Base-by-base conservation (phyloP, 1,140 invertebrate genomes). In the Bacillus rossius region DNA sequence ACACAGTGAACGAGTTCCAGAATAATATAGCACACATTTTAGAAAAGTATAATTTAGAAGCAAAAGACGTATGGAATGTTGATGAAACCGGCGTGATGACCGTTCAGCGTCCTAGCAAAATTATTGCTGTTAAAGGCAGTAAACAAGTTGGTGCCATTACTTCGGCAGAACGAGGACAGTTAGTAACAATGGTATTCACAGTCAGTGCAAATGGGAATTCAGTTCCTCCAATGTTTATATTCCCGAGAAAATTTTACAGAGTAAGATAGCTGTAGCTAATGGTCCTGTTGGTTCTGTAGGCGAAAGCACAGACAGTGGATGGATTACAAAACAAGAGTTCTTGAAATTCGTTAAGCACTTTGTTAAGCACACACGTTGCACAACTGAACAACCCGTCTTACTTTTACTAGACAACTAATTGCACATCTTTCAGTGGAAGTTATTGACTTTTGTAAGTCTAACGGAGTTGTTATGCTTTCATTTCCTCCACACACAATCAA, bases 1-100 rank as follows among this genome's bases (percentile, higher is more conserved):
- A 53, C 8, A 75, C 74, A 61, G 68, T 75, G 2, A 41, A 37
- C 10, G 45, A 53, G 25, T 77, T 76, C 67, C 76, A 64, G 65
- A 59, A 68, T 20, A 73, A 71, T 59, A 66, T 23, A 25, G 40
- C 29, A 53, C 43, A 19, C 29, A 34, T 34, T 34, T 34, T 34
- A 34, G 23, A 49, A n/a, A 57, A 48, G 22, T 22, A 20, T 26
- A 2, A 23, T 52, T 57, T 57, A 48, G 26, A 17, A 19, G 40
- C 56, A 22, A 17, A 52, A 19, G 45, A 42, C n/a, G 52, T 57
- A 61, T 75, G 70, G 59, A 74, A 61, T 55, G 64, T 67, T 8
- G 57, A 63, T 55, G 73, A 78, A 62, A 77, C 70, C 8, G 72
- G 71, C 1, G 60, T 72, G 20, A 77, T 72, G 0, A 78, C 76